These are phyloP conservation scores for Noctua comes DNA, from an alignment of 2,888 invertebrate species.

Conservation along the genomic window DNA sequence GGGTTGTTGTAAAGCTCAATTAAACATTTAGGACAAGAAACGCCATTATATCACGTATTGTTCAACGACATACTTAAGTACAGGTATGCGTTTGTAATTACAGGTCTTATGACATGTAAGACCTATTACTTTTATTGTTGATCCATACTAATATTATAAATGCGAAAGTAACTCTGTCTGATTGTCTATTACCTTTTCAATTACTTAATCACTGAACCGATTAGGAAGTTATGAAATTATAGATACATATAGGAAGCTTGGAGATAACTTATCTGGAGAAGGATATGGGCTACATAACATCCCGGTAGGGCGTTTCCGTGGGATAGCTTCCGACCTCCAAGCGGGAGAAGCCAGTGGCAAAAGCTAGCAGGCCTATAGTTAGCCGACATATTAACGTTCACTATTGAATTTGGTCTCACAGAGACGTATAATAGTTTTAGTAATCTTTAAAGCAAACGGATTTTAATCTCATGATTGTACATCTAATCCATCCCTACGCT, in stretches of 20 bases:
- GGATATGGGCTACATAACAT: background rate
- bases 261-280: background rate
- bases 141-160: background rate
- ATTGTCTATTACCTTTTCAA: background rate
- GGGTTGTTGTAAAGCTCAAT: slow-evolving; percentile 63
- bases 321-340: background rate
- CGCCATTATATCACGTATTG: slow-evolving; percentile 43
- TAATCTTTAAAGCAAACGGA: background rate
- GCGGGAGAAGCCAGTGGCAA: background rate
- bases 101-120: slow-evolving; percentile 26
- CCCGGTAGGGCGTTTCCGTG: background rate
- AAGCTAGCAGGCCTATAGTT: background rate
- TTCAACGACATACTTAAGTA: slow-evolving; percentile 26
- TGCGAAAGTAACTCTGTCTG: background rate
- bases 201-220: background rate
- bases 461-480: background rate
- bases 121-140: background rate
- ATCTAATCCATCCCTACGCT: background rate
- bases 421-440: background rate
- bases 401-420: background rate
- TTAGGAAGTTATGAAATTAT: background rate
- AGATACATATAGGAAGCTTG: background rate
- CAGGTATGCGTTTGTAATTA: slow-evolving; percentile 20
- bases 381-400: background rate
- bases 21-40: slow-evolving; percentile 58